Base-by-base conservation (phyloP, 2,797 vertebrate genomes). In the Lutjanus campechanus region DNA sequence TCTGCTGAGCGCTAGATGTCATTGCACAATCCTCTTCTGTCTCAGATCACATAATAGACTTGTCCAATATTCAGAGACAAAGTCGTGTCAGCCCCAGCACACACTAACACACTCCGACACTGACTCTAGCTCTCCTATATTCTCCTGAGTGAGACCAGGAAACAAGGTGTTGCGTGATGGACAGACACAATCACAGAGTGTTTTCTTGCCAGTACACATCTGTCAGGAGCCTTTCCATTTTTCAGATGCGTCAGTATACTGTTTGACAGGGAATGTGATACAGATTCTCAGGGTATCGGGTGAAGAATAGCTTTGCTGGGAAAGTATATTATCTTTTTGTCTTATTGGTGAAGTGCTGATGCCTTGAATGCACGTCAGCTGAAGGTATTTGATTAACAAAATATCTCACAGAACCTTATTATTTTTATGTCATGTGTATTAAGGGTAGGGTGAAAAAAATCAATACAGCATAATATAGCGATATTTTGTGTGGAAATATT, bases 141-240 rank as follows among this genome's bases (percentile, higher is more conserved):
- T 84, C 80, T 80, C 75, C 67, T 46, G 82, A 87, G 83, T 76
- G 73, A 84, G 69, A 50, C 50, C 65, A 73, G 79, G 83, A 87
- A 91, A 90, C 87, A 68, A 83, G 46, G 81, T 73, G 86, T 68
- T 20, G 19, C 7, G 19, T 91, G 92, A 92, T 90, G 80, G 90
- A 91, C 92, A 89, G 90, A 85, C 79, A 73, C 88, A 91, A 92
- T 92, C 87, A 77, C 76, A 43, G 69, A 54, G 55, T 81, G 80
- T 83, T 91, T 88, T 85, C 81, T 80, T 69, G 79, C 72, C 69
- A 61, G 71, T 49, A 50, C 65, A 81, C 71, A 79, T 85, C 79
- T 89, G 85, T 88, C 86, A 79, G 54, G 73, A 43, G 12, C 54
- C 49, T 80, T 84, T 79, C 62, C 68, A 59, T 77, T 87, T 78